Evolutionary conservation across 2,797 vertebrate genomes (phyloP).

Genomic region (Podarcis lilfordi): DNA sequence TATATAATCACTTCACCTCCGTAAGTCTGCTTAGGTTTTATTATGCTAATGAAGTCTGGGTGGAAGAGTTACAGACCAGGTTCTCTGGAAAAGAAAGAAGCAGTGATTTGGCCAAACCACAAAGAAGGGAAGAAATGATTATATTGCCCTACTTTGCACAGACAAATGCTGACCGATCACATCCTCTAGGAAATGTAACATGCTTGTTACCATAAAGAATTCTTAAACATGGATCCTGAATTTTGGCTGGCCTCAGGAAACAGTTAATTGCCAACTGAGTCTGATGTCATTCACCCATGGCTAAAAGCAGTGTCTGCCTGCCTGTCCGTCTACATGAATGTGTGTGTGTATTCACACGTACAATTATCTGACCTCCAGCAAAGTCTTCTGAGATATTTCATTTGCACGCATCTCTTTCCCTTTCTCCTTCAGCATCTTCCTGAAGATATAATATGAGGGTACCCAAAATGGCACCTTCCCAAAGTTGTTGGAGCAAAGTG

Average conservation of each 20-base stretch:
- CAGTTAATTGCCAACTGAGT: neutral
- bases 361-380: neutral
- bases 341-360: no score
- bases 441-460: neutral
- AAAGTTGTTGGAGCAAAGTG: no score
- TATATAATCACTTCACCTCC: conserved; percentile 3
- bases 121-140: neutral
- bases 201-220: conserved; percentile 18
- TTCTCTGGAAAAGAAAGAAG: conserved; percentile 9
- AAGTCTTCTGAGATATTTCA: neutral
- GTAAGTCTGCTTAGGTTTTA: conserved; percentile 22
- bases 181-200: neutral
- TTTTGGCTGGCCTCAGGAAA: conserved; percentile 10
- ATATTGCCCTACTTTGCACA: neutral
- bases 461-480: no score
- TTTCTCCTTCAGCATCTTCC: neutral
- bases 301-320: neutral
- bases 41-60: conserved; percentile 27
- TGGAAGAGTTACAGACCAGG: conserved; percentile 36
- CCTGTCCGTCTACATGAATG: no score
- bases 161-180: conserved; percentile 13
- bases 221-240: neutral
- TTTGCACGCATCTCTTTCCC: neutral
- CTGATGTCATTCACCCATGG: neutral
- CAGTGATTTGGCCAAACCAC: conserved; percentile 18